Percentiles rank a stretch among this genome's conserved stretches.
These are phyloP conservation scores for Myanophis thanlyinensis DNA, from an alignment of 2,113 vertebrate genomes.

Conservation along the genomic window DNA sequence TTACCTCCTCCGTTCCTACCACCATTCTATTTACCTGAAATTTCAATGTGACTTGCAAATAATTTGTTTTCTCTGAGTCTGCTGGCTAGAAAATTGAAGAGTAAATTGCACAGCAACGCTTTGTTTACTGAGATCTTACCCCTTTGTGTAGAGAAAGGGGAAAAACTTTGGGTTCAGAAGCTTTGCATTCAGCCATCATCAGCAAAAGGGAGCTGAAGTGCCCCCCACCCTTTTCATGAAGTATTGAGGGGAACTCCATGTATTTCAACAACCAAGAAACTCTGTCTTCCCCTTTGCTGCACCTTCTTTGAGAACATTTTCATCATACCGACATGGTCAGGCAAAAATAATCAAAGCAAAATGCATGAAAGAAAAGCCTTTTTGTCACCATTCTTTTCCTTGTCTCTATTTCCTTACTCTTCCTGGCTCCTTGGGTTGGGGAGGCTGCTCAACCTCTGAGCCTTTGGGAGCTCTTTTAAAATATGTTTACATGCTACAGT, in stretches of 20 bases:
- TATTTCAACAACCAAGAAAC: background rate
- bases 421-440: slow-evolving; percentile 3
- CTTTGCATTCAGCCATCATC: background rate
- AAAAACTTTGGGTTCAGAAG: slow-evolving; percentile 13
- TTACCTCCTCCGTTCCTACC: slow-evolving; percentile 31
- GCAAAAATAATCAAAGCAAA: background rate
- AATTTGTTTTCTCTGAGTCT: slow-evolving; percentile 27
- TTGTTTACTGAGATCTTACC: slow-evolving; percentile 31
- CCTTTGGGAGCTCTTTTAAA: slow-evolving; percentile 31
- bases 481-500: slow-evolving; percentile 54
- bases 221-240: background rate
- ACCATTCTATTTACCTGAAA: slow-evolving; percentile 31
- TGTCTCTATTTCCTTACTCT: slow-evolving; percentile 23
- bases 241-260: slow-evolving; percentile 7
- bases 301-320: slow-evolving; percentile 33
- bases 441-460: slow-evolving; percentile 35
- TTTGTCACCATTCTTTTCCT: slow-evolving; percentile 19
- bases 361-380: slow-evolving; percentile 15
- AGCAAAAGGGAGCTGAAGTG: background rate
- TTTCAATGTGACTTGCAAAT: background rate
- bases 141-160: background rate
- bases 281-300: slow-evolving; percentile 31
- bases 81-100: slow-evolving; percentile 14
- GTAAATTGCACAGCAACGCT: slow-evolving; percentile 12
- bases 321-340: background rate